These are phyloP conservation scores for Rhyacophila brunnea DNA, from an alignment of 1,140 invertebrate genomes.

Conservation along the genomic window DNA sequence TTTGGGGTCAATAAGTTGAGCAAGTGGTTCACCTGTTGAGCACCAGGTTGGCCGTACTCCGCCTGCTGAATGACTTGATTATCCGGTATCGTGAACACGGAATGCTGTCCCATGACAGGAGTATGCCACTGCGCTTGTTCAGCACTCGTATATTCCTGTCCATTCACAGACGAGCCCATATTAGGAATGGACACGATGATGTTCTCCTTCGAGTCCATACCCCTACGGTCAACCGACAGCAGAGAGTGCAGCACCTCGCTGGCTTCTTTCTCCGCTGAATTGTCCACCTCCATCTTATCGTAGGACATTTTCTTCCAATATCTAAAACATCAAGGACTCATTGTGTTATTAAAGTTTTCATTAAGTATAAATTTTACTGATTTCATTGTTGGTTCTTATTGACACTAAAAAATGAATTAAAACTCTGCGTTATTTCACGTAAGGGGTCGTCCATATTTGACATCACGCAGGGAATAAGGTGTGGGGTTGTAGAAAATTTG, in stretches of 20 bases:
- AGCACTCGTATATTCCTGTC: conserved; percentile 44
- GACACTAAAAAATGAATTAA: no score
- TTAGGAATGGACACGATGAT: conserved; percentile 52
- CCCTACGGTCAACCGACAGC: conserved; percentile 59
- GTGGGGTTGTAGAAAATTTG: no score
- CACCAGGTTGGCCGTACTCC: conserved; percentile 19
- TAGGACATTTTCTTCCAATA: conserved; percentile 43
- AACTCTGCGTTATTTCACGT: no score
- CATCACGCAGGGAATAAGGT: no score
- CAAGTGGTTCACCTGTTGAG: conserved; percentile 26
- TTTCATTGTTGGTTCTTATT: no score
- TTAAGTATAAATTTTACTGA: no score
- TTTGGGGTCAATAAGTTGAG: no score
- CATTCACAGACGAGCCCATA: conserved; percentile 41
- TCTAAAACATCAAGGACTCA: no score
- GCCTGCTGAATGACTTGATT: conserved; percentile 48
- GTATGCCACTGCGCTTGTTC: conserved; percentile 60
- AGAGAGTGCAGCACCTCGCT: conserved; percentile 65
- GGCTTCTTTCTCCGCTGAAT: conserved; percentile 62
- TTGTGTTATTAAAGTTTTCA: no score
- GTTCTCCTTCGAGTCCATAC: conserved; percentile 53
- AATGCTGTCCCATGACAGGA: conserved; percentile 55
- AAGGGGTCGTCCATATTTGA: no score
- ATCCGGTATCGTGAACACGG: conserved; percentile 48
- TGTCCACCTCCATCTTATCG: conserved; percentile 54